Conservation (phyloP, 2,888 invertebrate genomes). For the Troilus luridus region DNA sequence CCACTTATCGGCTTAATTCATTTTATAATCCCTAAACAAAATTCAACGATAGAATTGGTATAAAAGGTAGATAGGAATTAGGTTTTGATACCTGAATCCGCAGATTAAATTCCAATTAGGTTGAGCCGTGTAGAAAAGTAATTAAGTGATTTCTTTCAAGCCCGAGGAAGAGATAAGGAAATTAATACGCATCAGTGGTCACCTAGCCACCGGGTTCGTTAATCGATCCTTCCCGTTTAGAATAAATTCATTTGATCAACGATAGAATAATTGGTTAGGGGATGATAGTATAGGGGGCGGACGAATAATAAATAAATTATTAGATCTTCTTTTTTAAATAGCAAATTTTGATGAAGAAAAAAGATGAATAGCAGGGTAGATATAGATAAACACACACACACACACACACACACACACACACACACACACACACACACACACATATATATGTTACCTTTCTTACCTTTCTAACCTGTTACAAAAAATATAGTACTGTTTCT, state of each 20-base stretch:
- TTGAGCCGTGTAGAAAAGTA: conserved; percentile 8
- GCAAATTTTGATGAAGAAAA: background rate
- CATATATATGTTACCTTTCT: too few relatives aligned
- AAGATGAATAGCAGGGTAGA: too few relatives aligned
- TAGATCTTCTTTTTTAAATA: background rate
- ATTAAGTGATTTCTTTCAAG: conserved; percentile 2
- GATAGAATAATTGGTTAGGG: background rate
- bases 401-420: too few relatives aligned
- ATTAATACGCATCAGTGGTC: conserved; percentile 13
- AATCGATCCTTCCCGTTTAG: background rate
- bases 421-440: too few relatives aligned
- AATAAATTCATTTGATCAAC: conserved; percentile 23
- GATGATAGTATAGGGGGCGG: background rate
- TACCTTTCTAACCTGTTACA: too few relatives aligned
- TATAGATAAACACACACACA: too few relatives aligned
- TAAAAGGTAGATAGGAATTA: conserved; percentile 4
- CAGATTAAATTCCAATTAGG: conserved; percentile 34
- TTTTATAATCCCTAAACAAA: background rate
- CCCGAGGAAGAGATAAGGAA: background rate
- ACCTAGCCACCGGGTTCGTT: background rate
- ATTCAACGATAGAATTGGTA: background rate
- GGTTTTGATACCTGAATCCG: background rate
- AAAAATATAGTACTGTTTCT: too few relatives aligned
- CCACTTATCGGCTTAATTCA: background rate
- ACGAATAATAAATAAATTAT: background rate